Base-by-base conservation (phyloP, 1,140 invertebrate genomes). In the Chironomus tepperi region DNA sequence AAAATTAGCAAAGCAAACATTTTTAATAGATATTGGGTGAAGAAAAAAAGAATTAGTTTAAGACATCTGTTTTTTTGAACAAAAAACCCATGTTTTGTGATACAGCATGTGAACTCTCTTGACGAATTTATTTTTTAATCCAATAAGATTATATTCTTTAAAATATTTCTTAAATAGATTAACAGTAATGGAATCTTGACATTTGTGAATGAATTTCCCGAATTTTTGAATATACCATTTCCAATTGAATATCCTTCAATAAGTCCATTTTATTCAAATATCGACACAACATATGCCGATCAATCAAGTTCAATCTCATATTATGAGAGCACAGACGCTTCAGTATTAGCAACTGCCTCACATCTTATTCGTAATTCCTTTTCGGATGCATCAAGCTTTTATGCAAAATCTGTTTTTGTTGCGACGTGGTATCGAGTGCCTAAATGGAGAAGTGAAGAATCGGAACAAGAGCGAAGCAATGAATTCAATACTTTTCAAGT, bases 131-230 rank as follows among this genome's bases (percentile, higher is more conserved):
- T 34, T 34, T 5, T 34, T 34, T 34, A 34, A 34, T 34, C 24
- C 24, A 34, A 34, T 34, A 34, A 34, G 24, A 34, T 34, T 34
- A 34, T 43, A 18, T 42, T 42, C n/a, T 42, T 42, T 43, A 16
- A 42, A 43, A 42, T 72, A 42, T 21, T 6, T 16, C 75, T 75
- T 80, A 77, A 57, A 15, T 84, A 97, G 95, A 89, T 98, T 73
- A 97, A 97, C 81, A 90, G 89, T 79, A 96, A 96, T 84, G 96
- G 96, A 42, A 85, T 97, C 12, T 78, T 98, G n/a, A 95, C 95
- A 2, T 97, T 98, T 79, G 85, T 91, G 77, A 91, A 91, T 10
- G 90, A 95, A 73, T 90, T 97, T 75, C 89, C 93, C 16, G 86
- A 87, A 70, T 96, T 94, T 79, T 87, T 94, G 77, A 96, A 95